Conservation (phyloP, 2,797 vertebrate species). For the Acanthurus lineatus region DNA sequence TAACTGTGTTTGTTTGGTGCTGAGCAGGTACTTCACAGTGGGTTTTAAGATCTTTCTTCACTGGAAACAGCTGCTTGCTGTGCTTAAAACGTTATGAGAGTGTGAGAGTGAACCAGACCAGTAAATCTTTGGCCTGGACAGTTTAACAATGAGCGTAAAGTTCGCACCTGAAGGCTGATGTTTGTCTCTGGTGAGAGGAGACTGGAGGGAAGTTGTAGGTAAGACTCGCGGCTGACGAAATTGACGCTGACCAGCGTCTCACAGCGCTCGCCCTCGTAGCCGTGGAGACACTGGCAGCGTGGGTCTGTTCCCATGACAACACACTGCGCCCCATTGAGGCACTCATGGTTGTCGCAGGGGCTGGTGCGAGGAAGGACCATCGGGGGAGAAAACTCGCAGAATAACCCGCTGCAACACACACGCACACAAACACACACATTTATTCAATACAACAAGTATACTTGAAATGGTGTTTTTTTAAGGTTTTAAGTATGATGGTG, state of each 20-base stretch:
- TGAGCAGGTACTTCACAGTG: too few species aligned
- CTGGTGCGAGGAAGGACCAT: slow-evolving; percentile 98
- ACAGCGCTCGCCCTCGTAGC: slow-evolving; percentile 94
- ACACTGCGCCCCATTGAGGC: slow-evolving; percentile 95
- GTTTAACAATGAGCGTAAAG: too few species aligned
- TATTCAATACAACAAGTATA: neutral
- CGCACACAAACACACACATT: slow-evolving; percentile 40
- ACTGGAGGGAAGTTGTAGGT: slow-evolving; percentile 93
- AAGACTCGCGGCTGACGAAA: slow-evolving; percentile 95
- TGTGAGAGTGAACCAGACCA: too few species aligned
- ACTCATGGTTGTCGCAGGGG: slow-evolving; percentile 95
- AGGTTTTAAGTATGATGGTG: neutral
- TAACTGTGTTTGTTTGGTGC: neutral
- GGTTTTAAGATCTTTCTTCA: neutral
- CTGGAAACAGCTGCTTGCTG: neutral
- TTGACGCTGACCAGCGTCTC: slow-evolving; percentile 95
- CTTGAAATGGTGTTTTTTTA: neutral
- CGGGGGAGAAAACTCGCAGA: slow-evolving; percentile 95
- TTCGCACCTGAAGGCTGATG: slow-evolving; percentile 93
- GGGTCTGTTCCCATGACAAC: slow-evolving; percentile 91
- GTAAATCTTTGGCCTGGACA: neutral
- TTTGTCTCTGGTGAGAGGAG: slow-evolving; percentile 92
- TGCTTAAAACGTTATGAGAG: too few species aligned
- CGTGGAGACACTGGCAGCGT: slow-evolving; percentile 93
- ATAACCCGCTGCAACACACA: slow-evolving; percentile 88